These are phyloP conservation scores for Strigamia maritima DNA, from an alignment of 2,888 invertebrate genomes.

Conservation along the genomic window DNA sequence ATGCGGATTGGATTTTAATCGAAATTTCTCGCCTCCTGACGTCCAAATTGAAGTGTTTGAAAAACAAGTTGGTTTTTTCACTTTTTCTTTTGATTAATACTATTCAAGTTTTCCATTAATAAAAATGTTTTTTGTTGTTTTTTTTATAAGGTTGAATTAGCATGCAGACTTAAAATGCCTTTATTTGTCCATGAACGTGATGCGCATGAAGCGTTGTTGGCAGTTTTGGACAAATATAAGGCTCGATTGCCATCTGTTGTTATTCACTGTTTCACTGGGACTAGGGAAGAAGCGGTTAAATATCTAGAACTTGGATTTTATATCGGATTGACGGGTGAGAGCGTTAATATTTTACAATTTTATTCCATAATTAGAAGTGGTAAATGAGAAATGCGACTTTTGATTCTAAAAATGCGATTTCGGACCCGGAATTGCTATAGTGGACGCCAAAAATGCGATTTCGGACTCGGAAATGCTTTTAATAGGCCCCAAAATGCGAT, in stretches of 20 bases:
- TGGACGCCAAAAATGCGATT: no score
- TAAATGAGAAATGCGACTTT: no score
- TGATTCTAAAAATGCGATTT: no score
- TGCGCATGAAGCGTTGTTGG: conserved; percentile 78
- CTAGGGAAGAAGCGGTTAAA: conserved; percentile 73
- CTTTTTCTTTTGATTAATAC: background rate
- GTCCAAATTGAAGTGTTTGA: conserved; percentile 82
- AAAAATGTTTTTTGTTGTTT: conserved; percentile 43
- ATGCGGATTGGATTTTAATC: conserved; percentile 89
- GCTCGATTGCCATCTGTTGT: conserved; percentile 72
- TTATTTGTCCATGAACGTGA: conserved; percentile 88
- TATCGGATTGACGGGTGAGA: conserved; percentile 70
- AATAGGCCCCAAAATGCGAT: no score
- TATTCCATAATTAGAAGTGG: no score
- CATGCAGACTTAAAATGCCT: conserved; percentile 80
- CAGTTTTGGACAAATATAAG: conserved; percentile 62
- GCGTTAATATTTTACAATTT: no score
- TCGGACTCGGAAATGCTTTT: no score
- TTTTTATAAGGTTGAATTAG: conserved; percentile 82
- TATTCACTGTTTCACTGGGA: conserved; percentile 88
- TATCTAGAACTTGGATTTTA: conserved; percentile 84
- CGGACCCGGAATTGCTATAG: no score
- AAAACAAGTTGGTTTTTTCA: conserved; percentile 56
- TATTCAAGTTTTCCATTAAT: no score
- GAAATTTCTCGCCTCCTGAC: conserved; percentile 87